Evolutionary conservation across 2,113 vertebrate species (phyloP).

Genomic region (Phylloscopus trochiloides): DNA sequence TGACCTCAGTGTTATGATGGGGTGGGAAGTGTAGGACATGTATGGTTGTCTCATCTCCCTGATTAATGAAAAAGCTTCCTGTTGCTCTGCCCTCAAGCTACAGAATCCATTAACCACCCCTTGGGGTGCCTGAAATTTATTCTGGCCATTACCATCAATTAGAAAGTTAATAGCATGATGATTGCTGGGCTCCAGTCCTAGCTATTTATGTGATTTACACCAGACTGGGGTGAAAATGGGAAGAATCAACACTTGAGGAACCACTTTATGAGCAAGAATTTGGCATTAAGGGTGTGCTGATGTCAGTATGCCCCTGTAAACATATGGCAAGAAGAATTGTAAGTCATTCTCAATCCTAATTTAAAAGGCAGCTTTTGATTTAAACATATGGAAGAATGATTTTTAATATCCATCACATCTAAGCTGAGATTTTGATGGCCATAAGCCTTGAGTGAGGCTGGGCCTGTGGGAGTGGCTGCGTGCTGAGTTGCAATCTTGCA

Average conservation of each 20-base stretch:
- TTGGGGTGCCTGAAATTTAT: conserved; percentile 57
- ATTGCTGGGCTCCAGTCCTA: conserved; percentile 31
- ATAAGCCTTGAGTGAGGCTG: neutral
- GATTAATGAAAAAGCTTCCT: conserved; percentile 45
- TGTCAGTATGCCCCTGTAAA: neutral
- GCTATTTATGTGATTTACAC: conserved; percentile 58
- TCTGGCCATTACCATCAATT: conserved; percentile 59
- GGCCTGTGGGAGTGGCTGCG: neutral
- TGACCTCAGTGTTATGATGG: neutral
- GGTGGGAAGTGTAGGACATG: neutral
- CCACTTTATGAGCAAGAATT: neutral
- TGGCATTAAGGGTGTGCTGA: neutral
- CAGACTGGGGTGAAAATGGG: neutral
- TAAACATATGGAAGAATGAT: neutral
- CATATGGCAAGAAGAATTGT: neutral
- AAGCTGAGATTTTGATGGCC: neutral
- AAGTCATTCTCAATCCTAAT: neutral
- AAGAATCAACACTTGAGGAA: neutral
- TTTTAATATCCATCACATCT: neutral
- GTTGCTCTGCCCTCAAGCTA: conserved; percentile 34
- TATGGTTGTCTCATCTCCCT: conserved; percentile 7
- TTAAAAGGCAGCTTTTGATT: conserved; percentile 2
- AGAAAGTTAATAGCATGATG: conserved; percentile 56
- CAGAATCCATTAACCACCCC: conserved; percentile 58
- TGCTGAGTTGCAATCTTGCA: neutral